phyloP scores from a whole-genome alignment of 2,797 vertebrate genomes.

The Coracias cyanogaster region DNA sequence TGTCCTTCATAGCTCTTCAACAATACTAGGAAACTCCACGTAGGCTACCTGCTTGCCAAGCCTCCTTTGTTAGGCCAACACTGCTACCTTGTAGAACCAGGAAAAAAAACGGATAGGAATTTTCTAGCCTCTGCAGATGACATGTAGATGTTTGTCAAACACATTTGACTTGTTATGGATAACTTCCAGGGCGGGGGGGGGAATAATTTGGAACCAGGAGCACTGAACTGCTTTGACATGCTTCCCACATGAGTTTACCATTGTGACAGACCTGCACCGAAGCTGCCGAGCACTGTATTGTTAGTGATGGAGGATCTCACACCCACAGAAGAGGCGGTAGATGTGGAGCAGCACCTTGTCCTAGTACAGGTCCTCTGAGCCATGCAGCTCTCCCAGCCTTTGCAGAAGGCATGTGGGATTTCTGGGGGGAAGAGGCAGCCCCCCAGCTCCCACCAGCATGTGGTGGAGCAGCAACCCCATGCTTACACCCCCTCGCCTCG shows the following conservation, averaged over 20 bases:
- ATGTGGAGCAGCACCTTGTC: background rate
- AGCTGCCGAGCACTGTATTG: accelerated
- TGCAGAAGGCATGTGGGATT: accelerated
- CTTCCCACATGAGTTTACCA: background rate
- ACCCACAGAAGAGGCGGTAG: background rate
- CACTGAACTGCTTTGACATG: background rate
- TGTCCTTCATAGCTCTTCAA: background rate
- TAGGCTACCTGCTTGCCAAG: background rate
- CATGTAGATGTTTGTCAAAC: constrained; percentile 29
- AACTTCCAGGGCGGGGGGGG: constrained; percentile 12
- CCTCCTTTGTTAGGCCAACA: background rate
- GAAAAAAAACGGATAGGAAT: background rate
- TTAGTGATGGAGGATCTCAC: background rate
- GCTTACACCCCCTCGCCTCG: accelerated
- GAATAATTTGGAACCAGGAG: background rate
- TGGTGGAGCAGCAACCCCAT: background rate
- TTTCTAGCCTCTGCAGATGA: constrained; percentile 43
- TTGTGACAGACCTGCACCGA: background rate
- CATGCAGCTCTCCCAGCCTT: background rate
- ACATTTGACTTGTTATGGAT: background rate
- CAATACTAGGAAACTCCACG: background rate
- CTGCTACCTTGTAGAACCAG: background rate
- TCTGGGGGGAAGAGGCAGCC: background rate
- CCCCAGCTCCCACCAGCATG: accelerated
- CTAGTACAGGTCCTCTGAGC: background rate